phyloP scores from a whole-genome alignment of 2,888 invertebrate genomes.

The Tetranychus piercei region DNA sequence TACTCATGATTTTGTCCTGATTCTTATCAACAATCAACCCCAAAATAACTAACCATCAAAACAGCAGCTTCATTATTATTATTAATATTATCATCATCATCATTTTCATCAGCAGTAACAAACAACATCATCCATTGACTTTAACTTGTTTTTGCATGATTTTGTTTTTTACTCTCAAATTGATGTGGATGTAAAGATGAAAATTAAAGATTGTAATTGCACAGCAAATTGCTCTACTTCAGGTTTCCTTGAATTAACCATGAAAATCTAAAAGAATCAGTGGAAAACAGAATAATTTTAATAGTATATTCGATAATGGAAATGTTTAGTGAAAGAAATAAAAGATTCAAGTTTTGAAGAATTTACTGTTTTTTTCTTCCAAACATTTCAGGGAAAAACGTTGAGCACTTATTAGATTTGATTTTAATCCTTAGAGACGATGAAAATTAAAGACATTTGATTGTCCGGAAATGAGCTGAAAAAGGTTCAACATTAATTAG shows the following conservation, averaged over 20 bases:
- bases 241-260: neutral
- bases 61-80: neutral
- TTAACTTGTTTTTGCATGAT: neutral
- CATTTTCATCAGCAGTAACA: neutral
- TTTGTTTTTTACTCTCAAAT: neutral
- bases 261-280: neutral
- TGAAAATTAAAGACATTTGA: no score
- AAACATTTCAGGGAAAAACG: no score
- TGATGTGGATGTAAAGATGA: neutral
- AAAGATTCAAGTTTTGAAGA: no score
- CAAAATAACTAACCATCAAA: neutral
- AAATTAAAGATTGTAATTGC: neutral
- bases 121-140: neutral
- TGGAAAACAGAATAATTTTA: no score
- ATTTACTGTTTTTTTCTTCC: no score
- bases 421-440: no score
- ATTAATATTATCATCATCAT: neutral
- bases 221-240: neutral
- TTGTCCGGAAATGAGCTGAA: no score
- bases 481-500: no score
- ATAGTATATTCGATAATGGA: no score
- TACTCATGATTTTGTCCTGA: neutral
- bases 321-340: no score
- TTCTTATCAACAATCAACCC: neutral
- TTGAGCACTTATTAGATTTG: no score